Conservation (phyloP, 2,113 vertebrate genomes). For the Baryphthengus martii region DNA sequence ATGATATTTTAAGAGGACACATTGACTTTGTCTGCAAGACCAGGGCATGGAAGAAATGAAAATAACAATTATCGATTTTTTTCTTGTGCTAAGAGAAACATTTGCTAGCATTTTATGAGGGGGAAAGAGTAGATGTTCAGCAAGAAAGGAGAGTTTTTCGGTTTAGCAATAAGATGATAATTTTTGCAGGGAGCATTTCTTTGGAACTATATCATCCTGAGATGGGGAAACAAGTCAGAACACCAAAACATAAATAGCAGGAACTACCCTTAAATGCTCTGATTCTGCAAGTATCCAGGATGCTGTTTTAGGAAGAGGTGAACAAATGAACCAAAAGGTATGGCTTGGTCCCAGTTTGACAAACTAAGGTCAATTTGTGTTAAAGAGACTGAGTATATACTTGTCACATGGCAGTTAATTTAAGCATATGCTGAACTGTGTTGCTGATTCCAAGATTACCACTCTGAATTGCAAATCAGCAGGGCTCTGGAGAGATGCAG, state of each 20-base stretch:
- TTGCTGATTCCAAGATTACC: background rate
- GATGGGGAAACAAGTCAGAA: slow-evolving; percentile 7
- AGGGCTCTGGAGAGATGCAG: background rate
- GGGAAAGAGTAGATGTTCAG: slow-evolving; percentile 22
- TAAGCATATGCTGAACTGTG: background rate
- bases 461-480: background rate
- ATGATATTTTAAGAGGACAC: slow-evolving; percentile 2
- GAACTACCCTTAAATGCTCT: background rate
- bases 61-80: slow-evolving; percentile 14
- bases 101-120: background rate
- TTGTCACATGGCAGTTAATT: background rate
- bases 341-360: background rate
- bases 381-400: background rate
- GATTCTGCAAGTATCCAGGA: background rate
- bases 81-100: background rate
- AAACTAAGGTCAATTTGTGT: background rate
- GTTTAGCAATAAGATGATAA: slow-evolving; percentile 8
- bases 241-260: background rate
- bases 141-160: background rate
- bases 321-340: background rate
- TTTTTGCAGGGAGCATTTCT: slow-evolving; percentile 31
- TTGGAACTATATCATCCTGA: slow-evolving; percentile 13
- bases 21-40: background rate
- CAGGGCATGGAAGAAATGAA: background rate
- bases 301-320: background rate